A percentile compares a stretch with the other conserved stretches of the same genome.
phyloP scores from a whole-genome alignment of 2,888 invertebrate species.

The Rotaria macrura region DNA sequence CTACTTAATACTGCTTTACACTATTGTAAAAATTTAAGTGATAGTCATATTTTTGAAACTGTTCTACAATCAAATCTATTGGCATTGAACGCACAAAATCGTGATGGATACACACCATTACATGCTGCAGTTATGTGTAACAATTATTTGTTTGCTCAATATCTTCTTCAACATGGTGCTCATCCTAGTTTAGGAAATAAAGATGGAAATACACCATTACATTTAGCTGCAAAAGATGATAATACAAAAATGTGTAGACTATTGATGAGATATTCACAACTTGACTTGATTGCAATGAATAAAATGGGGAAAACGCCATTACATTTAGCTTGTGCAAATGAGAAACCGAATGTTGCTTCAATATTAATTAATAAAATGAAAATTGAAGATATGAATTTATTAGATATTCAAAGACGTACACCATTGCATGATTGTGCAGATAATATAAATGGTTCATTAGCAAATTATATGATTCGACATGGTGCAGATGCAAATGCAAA shows the following conservation, averaged over 20 bases:
- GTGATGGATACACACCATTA: conserved; percentile 66
- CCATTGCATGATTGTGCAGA: conserved; percentile 14
- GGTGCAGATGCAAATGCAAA: not conserved
- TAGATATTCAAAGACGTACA: conserved; percentile 4
- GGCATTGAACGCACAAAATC: conserved; percentile 74
- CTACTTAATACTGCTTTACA: not conserved
- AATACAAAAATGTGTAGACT: not conserved
- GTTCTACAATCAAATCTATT: not conserved
- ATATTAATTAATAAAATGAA: not conserved
- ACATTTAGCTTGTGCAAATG: conserved; percentile 13
- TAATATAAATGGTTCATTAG: not conserved
- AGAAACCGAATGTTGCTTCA: not conserved
- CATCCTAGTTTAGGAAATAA: not conserved
- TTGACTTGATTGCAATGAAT: not conserved
- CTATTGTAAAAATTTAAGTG: not conserved
- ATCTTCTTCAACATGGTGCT: not conserved
- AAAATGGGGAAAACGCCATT: not conserved
- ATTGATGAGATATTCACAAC: not conserved
- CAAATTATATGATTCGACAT: not conserved
- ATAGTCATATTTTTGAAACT: not conserved
- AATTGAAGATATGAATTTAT: not conserved
- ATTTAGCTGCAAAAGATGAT: not conserved
- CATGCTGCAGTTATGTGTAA: conserved; percentile 62
- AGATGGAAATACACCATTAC: not conserved
- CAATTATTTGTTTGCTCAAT: not conserved